A percentile compares a stretch with the other conserved stretches of the same genome.
Conservation (phyloP, 1,140 invertebrate genomes). For the Drosophila sechellia region DNA sequence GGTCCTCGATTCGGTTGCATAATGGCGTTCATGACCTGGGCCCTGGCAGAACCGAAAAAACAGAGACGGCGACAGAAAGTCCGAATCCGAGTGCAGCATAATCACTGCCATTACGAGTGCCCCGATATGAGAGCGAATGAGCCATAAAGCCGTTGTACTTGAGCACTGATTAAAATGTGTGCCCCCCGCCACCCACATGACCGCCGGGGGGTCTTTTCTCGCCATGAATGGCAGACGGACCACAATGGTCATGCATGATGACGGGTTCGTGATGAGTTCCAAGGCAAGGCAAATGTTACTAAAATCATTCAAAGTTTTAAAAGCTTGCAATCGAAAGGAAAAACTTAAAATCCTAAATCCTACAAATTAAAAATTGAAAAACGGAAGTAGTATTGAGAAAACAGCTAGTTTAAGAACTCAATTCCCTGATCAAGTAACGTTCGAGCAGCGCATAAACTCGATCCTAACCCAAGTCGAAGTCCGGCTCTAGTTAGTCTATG, state of each 20-base stretch:
- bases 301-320: neutral
- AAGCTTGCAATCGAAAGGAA: neutral
- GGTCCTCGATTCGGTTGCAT: constrained; percentile 41
- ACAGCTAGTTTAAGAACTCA: neutral
- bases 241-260: constrained; percentile 25
- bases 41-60: constrained; percentile 49
- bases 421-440: constrained; percentile 4
- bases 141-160: constrained; percentile 70
- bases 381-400: too few species aligned
- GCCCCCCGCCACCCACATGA: constrained; percentile 11
- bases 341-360: too few species aligned
- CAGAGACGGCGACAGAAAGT: constrained; percentile 38
- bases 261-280: constrained; percentile 6
- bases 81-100: constrained; percentile 48
- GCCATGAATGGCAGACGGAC: constrained; percentile 40
- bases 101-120: constrained; percentile 60
- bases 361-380: too few species aligned
- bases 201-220: constrained; percentile 12
- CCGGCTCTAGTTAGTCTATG: constrained; percentile 39
- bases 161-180: constrained; percentile 79
- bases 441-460: constrained; percentile 26
- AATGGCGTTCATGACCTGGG: constrained; percentile 78
- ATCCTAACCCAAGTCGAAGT: constrained; percentile 13
- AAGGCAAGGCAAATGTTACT: neutral
- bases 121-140: constrained; percentile 33